Percentiles rank a stretch among this genome's conserved stretches.
Conservation (phyloP, 2,888 invertebrate species). For the Mystacides longicornis region DNA sequence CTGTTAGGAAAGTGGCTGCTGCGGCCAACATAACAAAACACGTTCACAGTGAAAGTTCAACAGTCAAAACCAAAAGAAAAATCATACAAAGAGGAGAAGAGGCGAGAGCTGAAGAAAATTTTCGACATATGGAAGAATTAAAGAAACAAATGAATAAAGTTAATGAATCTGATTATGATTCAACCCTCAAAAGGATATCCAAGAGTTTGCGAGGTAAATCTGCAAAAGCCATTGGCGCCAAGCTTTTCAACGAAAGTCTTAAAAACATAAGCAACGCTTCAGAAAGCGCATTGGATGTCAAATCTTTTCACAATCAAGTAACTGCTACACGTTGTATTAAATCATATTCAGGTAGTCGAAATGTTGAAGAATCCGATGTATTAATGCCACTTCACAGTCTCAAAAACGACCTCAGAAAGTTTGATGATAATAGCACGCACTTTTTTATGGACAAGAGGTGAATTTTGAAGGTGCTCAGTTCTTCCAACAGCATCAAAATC, state of each 20-base stretch:
- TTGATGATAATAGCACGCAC: slow-evolving; percentile 52
- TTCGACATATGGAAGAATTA: slow-evolving; percentile 37
- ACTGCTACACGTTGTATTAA: slow-evolving; percentile 31
- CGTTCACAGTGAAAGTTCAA: slow-evolving; percentile 49
- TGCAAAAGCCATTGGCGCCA: slow-evolving; percentile 63
- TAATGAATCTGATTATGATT: slow-evolving; percentile 39
- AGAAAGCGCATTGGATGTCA: slow-evolving; percentile 38
- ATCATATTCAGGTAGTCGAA: slow-evolving; percentile 36
- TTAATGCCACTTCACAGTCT: slow-evolving; percentile 52
- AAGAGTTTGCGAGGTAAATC: slow-evolving; percentile 65
- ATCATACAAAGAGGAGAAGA: slow-evolving; percentile 38
- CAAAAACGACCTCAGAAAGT: slow-evolving; percentile 55
- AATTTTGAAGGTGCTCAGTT: slow-evolving; percentile 19
- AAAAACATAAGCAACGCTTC: slow-evolving; percentile 43
- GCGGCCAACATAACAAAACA: slow-evolving; percentile 58
- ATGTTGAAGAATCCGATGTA: slow-evolving; percentile 50
- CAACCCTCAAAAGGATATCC: slow-evolving; percentile 47
- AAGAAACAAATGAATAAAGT: slow-evolving; percentile 41
- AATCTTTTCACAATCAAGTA: slow-evolving; percentile 33
- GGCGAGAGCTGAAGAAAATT: slow-evolving; percentile 39
- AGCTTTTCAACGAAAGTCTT: slow-evolving; percentile 53
- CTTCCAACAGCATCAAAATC: neutral
- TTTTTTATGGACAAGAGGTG: slow-evolving; percentile 62
- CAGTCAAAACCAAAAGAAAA: slow-evolving; percentile 45
- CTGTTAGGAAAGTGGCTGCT: slow-evolving; percentile 54